Conservation (phyloP, 2,113 vertebrate species). For the Cranoglanis bouderius region DNA sequence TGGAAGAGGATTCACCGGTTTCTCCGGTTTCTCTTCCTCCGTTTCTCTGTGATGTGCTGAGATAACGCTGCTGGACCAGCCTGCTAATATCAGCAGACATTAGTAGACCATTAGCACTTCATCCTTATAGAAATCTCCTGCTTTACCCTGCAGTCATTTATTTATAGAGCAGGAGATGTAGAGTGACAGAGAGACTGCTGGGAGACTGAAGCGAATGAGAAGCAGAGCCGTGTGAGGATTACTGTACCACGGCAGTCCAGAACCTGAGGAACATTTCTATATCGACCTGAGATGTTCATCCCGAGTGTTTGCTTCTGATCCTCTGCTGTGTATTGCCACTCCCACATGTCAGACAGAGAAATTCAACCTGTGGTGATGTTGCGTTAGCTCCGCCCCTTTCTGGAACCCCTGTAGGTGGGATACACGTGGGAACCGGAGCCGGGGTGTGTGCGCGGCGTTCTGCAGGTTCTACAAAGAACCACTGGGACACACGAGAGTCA, state of each 20-base stretch:
- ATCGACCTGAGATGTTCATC: neutral
- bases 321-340: neutral
- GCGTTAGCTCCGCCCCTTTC: neutral
- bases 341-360: neutral
- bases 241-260: neutral
- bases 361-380: neutral
- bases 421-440: neutral
- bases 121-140: neutral
- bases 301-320: neutral
- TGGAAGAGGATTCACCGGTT: neutral
- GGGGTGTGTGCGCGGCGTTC: neutral
- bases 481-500: neutral
- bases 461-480: neutral
- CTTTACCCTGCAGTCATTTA: neutral
- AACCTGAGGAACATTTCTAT: neutral
- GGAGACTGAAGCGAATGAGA: neutral
- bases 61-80: neutral
- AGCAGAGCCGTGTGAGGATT: neutral
- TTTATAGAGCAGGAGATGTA: neutral
- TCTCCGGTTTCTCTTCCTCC: neutral
- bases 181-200: neutral
- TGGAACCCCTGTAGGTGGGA: neutral
- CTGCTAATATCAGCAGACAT: slow-evolving; percentile 8
- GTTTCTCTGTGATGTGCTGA: neutral
- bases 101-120: slow-evolving; percentile 13